Evolutionary conservation across 30 jellyfish, hydroid and myxozoan species (phyloP).

Genomic region (Catostylus mosaicus): DNA sequence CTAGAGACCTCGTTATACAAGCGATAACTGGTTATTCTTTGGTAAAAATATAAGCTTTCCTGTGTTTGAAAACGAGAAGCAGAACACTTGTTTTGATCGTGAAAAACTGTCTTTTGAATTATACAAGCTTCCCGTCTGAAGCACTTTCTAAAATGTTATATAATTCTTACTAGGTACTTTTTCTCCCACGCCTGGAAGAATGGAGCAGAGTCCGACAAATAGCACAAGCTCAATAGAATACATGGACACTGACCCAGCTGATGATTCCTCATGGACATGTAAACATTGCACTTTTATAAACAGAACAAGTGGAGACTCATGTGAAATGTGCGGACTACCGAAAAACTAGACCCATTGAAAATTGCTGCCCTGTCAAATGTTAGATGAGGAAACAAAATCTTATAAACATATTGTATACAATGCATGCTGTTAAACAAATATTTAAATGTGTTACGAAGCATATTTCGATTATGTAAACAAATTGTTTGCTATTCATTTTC

Average conservation of each 20-base stretch:
- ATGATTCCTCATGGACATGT: conserved; percentile 89
- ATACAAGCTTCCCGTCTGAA: too few species aligned
- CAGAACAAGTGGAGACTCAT: conserved; percentile 69
- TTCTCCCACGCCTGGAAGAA: background rate
- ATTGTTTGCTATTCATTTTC: too few species aligned
- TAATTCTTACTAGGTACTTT: too few species aligned
- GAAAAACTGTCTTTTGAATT: too few species aligned
- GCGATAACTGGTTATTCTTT: too few species aligned
- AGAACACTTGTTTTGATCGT: too few species aligned
- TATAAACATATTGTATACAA: background rate
- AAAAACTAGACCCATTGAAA: conserved; percentile 20
- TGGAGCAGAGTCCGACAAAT: conserved; percentile 22
- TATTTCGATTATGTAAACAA: too few species aligned
- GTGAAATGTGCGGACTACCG: conserved; percentile 97
- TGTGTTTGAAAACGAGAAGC: too few species aligned
- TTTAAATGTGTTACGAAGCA: too few species aligned
- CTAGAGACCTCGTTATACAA: too few species aligned
- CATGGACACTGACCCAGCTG: conserved; percentile 76
- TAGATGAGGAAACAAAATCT: background rate
- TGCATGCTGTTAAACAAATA: background rate
- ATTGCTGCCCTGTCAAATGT: background rate
- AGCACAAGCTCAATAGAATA: conserved; percentile 71
- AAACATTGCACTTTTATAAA: conserved; percentile 91
- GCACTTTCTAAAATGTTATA: too few species aligned
- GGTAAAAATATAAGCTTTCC: too few species aligned